phyloP scores from a whole-genome alignment of 2,113 vertebrate species.

The Solea senegalensis region DNA sequence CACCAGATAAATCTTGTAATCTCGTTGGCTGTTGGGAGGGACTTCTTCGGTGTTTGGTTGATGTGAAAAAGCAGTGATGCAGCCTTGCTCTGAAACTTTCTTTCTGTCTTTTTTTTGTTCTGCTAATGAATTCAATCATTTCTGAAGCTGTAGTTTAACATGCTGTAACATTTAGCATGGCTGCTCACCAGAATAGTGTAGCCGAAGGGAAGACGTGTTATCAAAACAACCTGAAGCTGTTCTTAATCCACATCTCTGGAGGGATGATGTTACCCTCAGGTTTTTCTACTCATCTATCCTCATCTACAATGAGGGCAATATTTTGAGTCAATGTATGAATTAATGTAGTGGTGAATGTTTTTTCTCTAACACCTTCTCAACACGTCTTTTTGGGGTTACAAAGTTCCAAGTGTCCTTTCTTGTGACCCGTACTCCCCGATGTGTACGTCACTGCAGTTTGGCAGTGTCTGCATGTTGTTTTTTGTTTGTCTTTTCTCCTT shows the following conservation, averaged over 20 bases:
- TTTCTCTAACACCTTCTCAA: too few species aligned
- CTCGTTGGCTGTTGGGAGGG: conserved; percentile 28
- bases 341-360: conserved; percentile 50
- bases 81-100: conserved; percentile 93
- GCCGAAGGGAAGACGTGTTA: conserved; percentile 84
- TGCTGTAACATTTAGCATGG: conserved; percentile 99
- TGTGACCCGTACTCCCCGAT: too few species aligned
- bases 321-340: conserved; percentile 87
- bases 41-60: conserved; percentile 94
- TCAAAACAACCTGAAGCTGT: conserved; percentile 86
- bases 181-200: conserved; percentile 98
- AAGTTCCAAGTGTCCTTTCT: too few species aligned
- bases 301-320: conserved; percentile 86
- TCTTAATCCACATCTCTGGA: conserved; percentile 85
- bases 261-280: conserved; percentile 53
- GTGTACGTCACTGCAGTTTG: too few species aligned
- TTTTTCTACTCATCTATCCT: conserved; percentile 80
- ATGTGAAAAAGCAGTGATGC: conserved; percentile 97
- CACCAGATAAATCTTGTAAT: too few species aligned
- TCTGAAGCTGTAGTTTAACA: conserved; percentile 92
- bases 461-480: too few species aligned
- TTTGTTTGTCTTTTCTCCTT: too few species aligned
- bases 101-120: conserved; percentile 86
- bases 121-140: conserved; percentile 93
- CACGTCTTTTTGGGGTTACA: too few species aligned